Base-by-base conservation (phyloP, 2,888 invertebrate species). In the Hirtodrosophila trivittata region DNA sequence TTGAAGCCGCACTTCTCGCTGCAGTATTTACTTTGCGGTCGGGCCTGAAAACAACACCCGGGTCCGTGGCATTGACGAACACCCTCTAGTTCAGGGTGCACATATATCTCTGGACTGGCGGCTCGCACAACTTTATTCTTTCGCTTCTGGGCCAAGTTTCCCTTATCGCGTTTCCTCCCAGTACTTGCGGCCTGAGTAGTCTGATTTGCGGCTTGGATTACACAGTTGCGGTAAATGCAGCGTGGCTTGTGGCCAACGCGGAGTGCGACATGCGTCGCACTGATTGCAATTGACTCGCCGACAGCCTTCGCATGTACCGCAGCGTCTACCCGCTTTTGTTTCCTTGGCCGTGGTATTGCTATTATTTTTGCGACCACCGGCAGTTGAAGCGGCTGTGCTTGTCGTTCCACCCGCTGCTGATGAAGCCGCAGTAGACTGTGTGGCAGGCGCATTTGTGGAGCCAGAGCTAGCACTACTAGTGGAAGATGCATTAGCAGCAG, bases 21-120 rank as follows among this genome's bases (percentile, higher is more conserved):
- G 88, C 99, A 99, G 88, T 98, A 99, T 91, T 98, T 98, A 60
- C 97, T 97, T 32, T 94, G 94, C 0, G 93, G 92, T 9, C 95
- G 92, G 0, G 98, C 96, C 32, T 94, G 94, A 57, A 94, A 93
- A 0, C 93, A 92, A 90, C 99, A 99, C 50, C 94, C 94, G 0
- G 98, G 98, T 0, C 98, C 98, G 87, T 95, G 95, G 89, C 99
- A 99, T 86, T 99, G 98, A 0, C 95, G 91, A 0, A 95, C 92
- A 30, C 93, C 93, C 8, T 92, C 90, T 0, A 94, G 92, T 92
- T 94, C 16, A 89, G 91, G 91, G 77, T 91, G 89, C 1, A 89
- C 76, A 50, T 87, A 88, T 3, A 87, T 50, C 35, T 91, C 91
- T 0, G 91, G 91, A 42, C 89, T 90, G 0, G 77, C 65, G 0